Percentiles rank a stretch among this genome's conserved stretches.
Conservation (phyloP, 2,797 vertebrate species). For the Anolis apletophallus region DNA sequence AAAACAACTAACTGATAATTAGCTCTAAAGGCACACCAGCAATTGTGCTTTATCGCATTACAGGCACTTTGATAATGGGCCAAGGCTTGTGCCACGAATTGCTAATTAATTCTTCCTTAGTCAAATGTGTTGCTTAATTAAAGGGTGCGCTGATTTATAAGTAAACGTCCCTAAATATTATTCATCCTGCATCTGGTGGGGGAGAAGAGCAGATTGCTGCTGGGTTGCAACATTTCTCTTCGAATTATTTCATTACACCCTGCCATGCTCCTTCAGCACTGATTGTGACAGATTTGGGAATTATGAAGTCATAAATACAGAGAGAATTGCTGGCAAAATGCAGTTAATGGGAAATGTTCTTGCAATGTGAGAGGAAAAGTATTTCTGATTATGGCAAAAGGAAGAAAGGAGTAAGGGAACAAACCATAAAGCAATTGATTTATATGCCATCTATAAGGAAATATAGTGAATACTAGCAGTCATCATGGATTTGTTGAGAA, state of each 20-base stretch:
- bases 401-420: constrained; percentile 42
- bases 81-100: constrained; percentile 72
- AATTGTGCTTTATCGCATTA: constrained; percentile 69
- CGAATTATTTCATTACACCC: constrained; percentile 69
- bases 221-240: constrained; percentile 58
- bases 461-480: constrained; percentile 11
- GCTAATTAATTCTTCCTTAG: constrained; percentile 79
- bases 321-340: constrained; percentile 54
- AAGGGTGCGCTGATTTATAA: constrained; percentile 79
- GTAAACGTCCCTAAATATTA: constrained; percentile 69
- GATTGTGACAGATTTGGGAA: constrained; percentile 74
- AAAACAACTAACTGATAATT: constrained; percentile 73
- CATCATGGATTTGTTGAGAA: constrained; percentile 25
- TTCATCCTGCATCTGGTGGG: constrained; percentile 65
- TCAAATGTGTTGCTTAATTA: constrained; percentile 83
- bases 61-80: constrained; percentile 74
- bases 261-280: constrained; percentile 60
- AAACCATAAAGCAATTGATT: constrained; percentile 21
- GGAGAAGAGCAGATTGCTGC: constrained; percentile 61
- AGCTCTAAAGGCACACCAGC: constrained; percentile 75
- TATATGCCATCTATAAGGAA: constrained; percentile 25
- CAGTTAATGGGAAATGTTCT: constrained; percentile 69
- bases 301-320: constrained; percentile 78
- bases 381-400: constrained; percentile 70
- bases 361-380: constrained; percentile 58